Evolutionary conservation across 2,113 vertebrate species (phyloP).

Genomic region (Paramisgurnus dabryanus): DNA sequence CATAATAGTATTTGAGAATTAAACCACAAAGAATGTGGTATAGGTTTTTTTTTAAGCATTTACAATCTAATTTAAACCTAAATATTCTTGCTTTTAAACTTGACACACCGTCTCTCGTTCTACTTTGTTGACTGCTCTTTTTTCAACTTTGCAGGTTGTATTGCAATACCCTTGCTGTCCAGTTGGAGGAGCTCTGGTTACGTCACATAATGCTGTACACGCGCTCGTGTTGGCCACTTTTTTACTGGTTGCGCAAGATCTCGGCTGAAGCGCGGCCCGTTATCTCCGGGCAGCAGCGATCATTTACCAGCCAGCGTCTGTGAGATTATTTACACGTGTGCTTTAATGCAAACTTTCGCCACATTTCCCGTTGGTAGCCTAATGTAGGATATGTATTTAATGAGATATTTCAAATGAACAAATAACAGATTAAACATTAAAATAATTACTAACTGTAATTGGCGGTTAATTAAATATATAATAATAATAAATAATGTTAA

Average conservation of each 20-base stretch:
- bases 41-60: neutral
- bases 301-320: neutral
- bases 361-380: neutral
- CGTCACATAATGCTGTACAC: neutral
- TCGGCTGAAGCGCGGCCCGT: neutral
- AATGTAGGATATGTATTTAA: neutral
- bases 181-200: conserved; percentile 45
- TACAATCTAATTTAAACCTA: neutral
- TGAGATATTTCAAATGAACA: neutral
- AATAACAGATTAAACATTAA: neutral
- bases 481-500: no score
- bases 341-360: neutral
- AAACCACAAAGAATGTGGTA: no score
- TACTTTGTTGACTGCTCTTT: neutral
- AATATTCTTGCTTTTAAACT: neutral
- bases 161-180: conserved; percentile 3
- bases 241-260: neutral
- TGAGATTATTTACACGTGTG: neutral
- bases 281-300: conserved; percentile 1
- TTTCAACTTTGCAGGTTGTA: neutral
- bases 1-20: no score
- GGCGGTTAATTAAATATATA: no score
- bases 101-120: no score
- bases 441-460: no score
- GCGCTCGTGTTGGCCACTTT: neutral